Evolutionary conservation across 2,113 vertebrate genomes (phyloP).

Genomic region (Eublepharis macularius): DNA sequence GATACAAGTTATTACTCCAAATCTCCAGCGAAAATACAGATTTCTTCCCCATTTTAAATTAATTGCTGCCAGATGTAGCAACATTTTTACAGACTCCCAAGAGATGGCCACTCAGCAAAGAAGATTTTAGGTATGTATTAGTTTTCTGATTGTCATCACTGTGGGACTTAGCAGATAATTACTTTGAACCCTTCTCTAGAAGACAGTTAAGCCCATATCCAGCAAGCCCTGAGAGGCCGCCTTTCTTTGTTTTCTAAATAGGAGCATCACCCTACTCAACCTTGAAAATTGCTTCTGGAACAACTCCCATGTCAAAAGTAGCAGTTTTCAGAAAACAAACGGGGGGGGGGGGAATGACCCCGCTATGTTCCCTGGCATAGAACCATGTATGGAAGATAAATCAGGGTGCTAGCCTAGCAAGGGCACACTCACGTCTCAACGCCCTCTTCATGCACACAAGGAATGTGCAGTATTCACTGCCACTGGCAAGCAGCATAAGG

Average conservation of each 20-base stretch:
- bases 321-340: background rate
- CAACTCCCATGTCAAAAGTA: background rate
- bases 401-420: background rate
- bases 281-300: background rate
- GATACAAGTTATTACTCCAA: background rate
- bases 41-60: background rate
- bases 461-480: too few relatives aligned
- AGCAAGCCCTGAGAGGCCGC: background rate
- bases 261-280: too few relatives aligned
- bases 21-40: accelerated
- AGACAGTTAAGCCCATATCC: background rate
- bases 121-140: background rate
- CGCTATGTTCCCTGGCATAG: too few relatives aligned
- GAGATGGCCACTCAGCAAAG: background rate
- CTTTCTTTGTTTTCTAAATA: background rate
- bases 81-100: background rate
- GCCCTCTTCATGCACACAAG: background rate
- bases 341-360: too few relatives aligned
- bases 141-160: background rate
- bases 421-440: background rate
- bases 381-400: background rate
- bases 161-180: background rate
- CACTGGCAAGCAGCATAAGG: background rate
- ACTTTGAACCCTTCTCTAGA: background rate
- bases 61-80: background rate